Base-by-base conservation (phyloP, 2,888 invertebrate species). In the Ceraclea dissimilis region DNA sequence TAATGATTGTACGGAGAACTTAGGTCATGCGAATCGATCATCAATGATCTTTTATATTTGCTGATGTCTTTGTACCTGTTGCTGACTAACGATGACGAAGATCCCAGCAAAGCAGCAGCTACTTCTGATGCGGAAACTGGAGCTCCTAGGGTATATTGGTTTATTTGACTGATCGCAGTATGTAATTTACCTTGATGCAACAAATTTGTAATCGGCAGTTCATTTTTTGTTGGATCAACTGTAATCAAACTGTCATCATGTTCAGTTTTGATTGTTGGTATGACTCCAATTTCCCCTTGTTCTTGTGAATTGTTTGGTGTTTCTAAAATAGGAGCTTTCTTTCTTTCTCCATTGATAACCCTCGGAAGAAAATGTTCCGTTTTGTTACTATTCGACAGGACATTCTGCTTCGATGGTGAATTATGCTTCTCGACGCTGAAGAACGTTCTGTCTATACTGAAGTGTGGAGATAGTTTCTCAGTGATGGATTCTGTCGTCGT, bases 1-100 rank as follows among this genome's bases (percentile, higher is more conserved):
- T 88, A 88, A 63, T 87, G 85, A 66, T 85, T 84, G 69, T 88
- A 89, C 2, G 87, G 85, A 0, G 84, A 83, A 68, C 86, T 86
- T 49, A 86, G 75, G 65, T 87, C 88, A 64, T 78, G 78, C 65
- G 86, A 87, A 63, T 79, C 78, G 51, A 65, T 69, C 63, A 49
- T 69, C 67, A 52, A 65, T 63, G 55, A 68, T 67, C 43, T 70
- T 64, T 59, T 73, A 70, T 51, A 74, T 64, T 57, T 62, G 54
- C 31, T 70, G 60, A 54, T 70, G 70, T 34, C 72, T 70, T 60
- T 60, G 49, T 59, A 60, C 44, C 62, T 58, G 39, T 61, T 62
- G 47, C 59, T 63, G 56, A 71, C 68, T 10, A 80, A 65, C 0
- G 79, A 79, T 43, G 71, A 76, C 0, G 79, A 77, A 1, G 79